Base-by-base conservation (phyloP, 2,113 vertebrate genomes). In the Tragelaphus scriptus region DNA sequence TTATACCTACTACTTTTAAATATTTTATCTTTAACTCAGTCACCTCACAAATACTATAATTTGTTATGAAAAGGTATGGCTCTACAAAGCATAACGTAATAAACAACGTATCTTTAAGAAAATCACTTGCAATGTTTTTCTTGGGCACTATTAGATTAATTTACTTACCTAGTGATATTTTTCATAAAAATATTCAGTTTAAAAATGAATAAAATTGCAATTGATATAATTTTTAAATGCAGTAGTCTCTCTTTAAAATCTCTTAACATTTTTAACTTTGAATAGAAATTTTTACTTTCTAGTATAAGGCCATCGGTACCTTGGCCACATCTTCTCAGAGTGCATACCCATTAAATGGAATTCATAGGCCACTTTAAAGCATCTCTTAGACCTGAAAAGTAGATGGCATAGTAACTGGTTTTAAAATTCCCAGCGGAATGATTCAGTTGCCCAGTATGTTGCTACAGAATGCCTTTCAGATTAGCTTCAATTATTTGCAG, bases 21-120 rank as follows among this genome's bases (percentile, higher is more conserved):
- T 16, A 75, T 14, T 88, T 88, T 28, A 44, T 19, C 12, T 95
- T 88, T 32, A 94, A 90, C 13, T 98, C 30, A 89, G 95, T 95
- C 89, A 82, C 19, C 2, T 97, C 79, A 59, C 44, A 58, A 75
- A 68, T 13, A 6, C 3, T 90, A 3, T 53, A 89, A 53, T 85
- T 96, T 77, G n/a, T 92, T 32, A 80, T 56, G 87, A 30, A 71
- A 96, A 4, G 58, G 44, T 92, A 0, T 61, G 75, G 3, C 14
- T 6, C 23, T 95, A 4, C 4, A 49, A 75, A 93, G 7, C 2
- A 49, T 0, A 0, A 58, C 32, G 79, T 96, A 95, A 91, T 90
- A 97, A 94, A 53, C 8, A 44, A 12, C 8, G 36, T 44, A 28
- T 28, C 25, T 87, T 98, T 81, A 32, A 90, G 53, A 16, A 94